Conservation (phyloP, 2,113 vertebrate genomes). For the Rousettus leschenaultii region DNA sequence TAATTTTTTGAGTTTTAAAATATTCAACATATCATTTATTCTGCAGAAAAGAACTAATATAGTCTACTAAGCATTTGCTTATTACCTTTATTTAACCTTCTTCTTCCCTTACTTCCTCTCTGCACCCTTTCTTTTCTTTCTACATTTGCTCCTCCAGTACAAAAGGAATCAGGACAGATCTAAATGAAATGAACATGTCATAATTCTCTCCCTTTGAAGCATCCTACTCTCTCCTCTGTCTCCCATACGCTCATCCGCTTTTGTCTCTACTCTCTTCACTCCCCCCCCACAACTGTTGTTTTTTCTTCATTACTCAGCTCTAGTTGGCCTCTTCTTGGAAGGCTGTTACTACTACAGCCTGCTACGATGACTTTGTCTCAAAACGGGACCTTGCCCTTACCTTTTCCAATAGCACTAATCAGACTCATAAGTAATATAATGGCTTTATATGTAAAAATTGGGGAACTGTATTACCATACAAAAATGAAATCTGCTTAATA, state of each 20-base stretch:
- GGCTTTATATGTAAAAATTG: background rate
- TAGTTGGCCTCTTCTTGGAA: background rate
- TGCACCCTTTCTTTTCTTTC: background rate
- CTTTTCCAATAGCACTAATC: background rate
- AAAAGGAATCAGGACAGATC: background rate
- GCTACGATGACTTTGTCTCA: background rate
- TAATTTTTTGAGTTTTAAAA: background rate
- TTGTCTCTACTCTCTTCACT: fast-evolving
- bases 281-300: background rate
- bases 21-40: background rate
- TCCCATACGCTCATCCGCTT: background rate
- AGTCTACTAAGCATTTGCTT: background rate
- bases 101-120: background rate
- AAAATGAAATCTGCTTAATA: background rate
- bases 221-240: no score
- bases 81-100: background rate
- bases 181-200: background rate
- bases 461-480: background rate
- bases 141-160: background rate
- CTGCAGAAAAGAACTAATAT: background rate
- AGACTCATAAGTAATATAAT: background rate
- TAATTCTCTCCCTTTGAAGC: background rate
- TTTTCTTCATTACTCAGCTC: background rate
- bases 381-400: background rate
- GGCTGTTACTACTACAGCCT: background rate